phyloP scores from a whole-genome alignment of 2,888 invertebrate species.

The Adineta ricciae region DNA sequence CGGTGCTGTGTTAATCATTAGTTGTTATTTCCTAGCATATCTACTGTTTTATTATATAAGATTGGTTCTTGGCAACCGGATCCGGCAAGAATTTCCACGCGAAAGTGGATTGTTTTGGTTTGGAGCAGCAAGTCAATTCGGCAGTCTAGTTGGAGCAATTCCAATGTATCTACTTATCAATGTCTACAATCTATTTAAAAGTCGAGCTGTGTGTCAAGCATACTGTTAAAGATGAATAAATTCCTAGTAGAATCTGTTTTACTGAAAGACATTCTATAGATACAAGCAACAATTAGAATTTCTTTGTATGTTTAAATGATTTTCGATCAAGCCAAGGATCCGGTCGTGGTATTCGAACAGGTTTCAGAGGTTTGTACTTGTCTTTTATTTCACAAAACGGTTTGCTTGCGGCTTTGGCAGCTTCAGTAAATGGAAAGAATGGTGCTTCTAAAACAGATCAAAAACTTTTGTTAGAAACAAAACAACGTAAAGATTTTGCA shows the following conservation, averaged over 20 bases:
- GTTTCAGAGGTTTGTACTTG: background rate
- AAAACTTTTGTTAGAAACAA: background rate
- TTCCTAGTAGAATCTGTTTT: background rate
- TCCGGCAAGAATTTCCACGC: background rate
- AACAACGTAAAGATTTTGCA: no score
- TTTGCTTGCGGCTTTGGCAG: background rate
- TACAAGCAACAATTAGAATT: background rate
- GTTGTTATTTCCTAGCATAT: background rate
- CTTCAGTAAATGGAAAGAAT: background rate
- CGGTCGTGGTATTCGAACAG: background rate
- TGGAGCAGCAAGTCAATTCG: slow-evolving; percentile 3
- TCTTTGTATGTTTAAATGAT: background rate
- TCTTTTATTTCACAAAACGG: background rate
- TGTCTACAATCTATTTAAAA: background rate
- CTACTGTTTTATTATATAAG: background rate
- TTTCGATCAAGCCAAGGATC: slow-evolving; percentile 11
- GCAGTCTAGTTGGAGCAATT: background rate
- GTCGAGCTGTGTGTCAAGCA: background rate
- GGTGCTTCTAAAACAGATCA: background rate
- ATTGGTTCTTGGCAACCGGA: slow-evolving; percentile 4
- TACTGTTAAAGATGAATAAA: background rate
- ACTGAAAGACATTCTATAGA: no score
- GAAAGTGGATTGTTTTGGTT: slow-evolving; percentile 17
- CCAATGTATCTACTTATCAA: slow-evolving; percentile 10
- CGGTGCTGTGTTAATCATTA: slow-evolving; percentile 1